Evolutionary conservation across 35 echinoderm and acorn worm species (phyloP), one percentile per base, ranked within the genome.

Genomic region (Eucidaris tribuloides): DNA sequence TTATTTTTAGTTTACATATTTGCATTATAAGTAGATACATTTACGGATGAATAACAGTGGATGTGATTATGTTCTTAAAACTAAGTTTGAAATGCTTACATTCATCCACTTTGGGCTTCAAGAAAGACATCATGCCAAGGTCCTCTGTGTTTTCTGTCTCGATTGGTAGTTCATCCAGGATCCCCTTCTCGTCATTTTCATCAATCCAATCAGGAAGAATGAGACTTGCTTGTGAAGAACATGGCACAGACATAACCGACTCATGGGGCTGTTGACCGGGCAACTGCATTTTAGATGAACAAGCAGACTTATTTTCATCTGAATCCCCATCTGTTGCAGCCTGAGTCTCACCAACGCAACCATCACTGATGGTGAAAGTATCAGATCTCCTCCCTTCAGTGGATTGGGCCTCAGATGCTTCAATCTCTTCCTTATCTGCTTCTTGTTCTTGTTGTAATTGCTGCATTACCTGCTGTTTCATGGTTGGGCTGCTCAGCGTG

Each of bases 321-420:
- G 38, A 13, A 22, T 74, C 36, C 37, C 44, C 68, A 52, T 40
- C 68, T 17, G 68, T 24, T 44, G 28, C 41, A 35, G 68, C 18
- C 19, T 25, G 4, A 74, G 15, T n/a, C n/a, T 30, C 24, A 19
- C 5, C n/a, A 44, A 0, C 1, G 31, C 34, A 81, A 20, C 54
- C 24, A 22, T 33, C 37, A n/a, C 62, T 45, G 17, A 88, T 81
- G 59, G 85, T 88, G 32, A 88, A 88, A 6, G 85, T 88, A 42
- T 88, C 85, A 11, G 76, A 88, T 27, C 58, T 70, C 13, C 85
- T 22, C 25, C 58, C 57, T 34, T 81, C 34, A 30, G 3, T 74
- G 68, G 3, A 9, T 7, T 36, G 18, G 7, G 36, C 3, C 31
- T 81, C 78, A 6, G 46, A 55, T 13, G 23, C 23, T 32, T 19